These are phyloP conservation scores for Caenorhabditis panamensis DNA, from an alignment of 2,888 invertebrate species.

Conservation along the genomic window DNA sequence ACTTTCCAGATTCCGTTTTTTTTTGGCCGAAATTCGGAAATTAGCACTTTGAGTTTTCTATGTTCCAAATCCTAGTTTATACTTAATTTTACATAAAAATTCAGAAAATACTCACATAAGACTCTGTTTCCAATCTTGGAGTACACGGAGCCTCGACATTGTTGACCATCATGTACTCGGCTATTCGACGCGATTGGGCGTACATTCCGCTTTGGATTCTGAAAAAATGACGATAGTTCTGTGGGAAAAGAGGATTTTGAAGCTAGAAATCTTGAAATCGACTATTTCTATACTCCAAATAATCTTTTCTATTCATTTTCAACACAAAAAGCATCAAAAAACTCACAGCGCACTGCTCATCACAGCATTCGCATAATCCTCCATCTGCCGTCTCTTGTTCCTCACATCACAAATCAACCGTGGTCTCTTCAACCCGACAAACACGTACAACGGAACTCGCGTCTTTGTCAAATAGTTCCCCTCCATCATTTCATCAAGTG, in stretches of 20 bases:
- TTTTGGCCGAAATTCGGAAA: too few species aligned
- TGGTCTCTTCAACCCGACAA: slow-evolving; percentile 6
- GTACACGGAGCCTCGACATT: slow-evolving; percentile 8
- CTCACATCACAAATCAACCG: slow-evolving; percentile 1
- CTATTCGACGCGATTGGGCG: slow-evolving; percentile 5
- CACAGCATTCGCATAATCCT: slow-evolving; percentile 26
- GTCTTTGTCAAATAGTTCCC: slow-evolving; percentile 20
- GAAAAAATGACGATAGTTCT: too few species aligned
- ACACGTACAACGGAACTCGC: slow-evolving; percentile 6
- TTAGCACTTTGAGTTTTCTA: too few species aligned
- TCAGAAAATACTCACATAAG: slow-evolving; percentile 48
- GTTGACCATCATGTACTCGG: slow-evolving; percentile 1
- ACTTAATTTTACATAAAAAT: too few species aligned
- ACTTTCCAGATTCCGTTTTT: too few species aligned
- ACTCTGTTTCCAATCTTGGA: slow-evolving; percentile 56
- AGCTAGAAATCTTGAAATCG: too few species aligned
- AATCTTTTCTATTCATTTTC: too few species aligned
- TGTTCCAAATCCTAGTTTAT: too few species aligned
- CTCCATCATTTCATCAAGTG: slow-evolving; percentile 44
- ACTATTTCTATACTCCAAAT: too few species aligned
- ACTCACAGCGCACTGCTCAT: slow-evolving; percentile 33
- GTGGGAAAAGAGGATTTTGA: too few species aligned
- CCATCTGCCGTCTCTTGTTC: slow-evolving; percentile 11
- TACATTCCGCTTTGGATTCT: slow-evolving; percentile 52
- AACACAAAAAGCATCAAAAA: too few species aligned